These are phyloP conservation scores for Leucozona laternaria DNA, from an alignment of 2,888 invertebrate genomes.

Conservation along the genomic window DNA sequence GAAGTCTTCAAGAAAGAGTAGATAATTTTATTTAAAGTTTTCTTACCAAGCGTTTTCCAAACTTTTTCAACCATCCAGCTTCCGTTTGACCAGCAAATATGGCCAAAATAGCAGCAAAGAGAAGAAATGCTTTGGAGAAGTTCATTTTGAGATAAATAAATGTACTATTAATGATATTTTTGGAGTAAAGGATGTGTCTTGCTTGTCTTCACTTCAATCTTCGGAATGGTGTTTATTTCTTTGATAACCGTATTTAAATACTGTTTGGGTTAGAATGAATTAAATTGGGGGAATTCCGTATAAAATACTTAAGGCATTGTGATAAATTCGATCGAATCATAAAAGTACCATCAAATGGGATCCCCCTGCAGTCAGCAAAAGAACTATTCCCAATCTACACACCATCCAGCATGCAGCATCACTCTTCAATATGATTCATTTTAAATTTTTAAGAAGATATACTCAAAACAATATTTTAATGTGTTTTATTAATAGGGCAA, in stretches of 20 bases:
- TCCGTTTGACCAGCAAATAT: slow-evolving; percentile 53
- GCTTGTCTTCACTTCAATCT: not conserved
- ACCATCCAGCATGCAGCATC: too few relatives aligned
- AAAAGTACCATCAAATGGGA: not conserved
- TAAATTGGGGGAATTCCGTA: not conserved
- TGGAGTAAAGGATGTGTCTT: not conserved
- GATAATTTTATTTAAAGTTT: not conserved
- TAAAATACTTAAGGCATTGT: not conserved
- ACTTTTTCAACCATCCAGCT: slow-evolving; percentile 64
- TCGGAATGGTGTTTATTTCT: not conserved
- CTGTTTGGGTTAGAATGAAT: not conserved
- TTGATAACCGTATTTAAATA: not conserved
- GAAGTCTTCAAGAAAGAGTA: not conserved
- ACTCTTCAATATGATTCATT: too few relatives aligned
- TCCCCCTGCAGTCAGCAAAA: not conserved
- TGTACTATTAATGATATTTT: not conserved
- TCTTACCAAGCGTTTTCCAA: slow-evolving; percentile 59
- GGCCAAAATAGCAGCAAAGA: slow-evolving; percentile 25
- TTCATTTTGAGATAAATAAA: slow-evolving; percentile 40
- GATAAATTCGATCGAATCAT: not conserved
- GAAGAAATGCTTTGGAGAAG: slow-evolving; percentile 43
- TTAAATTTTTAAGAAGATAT: not conserved
- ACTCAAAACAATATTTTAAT: too few relatives aligned
- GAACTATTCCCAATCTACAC: not conserved
- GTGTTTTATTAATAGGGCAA: too few relatives aligned